phyloP scores from a whole-genome alignment of 2,888 invertebrate genomes.

The Tanypteryx hageni region DNA sequence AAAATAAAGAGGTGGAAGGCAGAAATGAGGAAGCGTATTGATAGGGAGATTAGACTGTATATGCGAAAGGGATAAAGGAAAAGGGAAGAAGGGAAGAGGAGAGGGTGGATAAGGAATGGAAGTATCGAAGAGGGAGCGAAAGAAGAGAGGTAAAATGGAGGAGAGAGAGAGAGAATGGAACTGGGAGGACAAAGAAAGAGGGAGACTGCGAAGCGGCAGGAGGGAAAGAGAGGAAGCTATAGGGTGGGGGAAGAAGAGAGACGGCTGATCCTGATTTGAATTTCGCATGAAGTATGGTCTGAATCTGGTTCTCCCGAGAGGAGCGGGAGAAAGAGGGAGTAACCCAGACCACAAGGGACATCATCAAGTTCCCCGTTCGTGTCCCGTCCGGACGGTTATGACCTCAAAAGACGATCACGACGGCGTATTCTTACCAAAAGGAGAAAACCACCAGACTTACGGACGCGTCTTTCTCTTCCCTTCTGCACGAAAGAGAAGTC shows the following conservation, averaged over 20 bases:
- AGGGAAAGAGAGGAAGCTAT: background rate
- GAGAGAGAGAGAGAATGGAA: too few species aligned
- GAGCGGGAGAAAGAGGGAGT: background rate
- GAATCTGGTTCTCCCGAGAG: background rate
- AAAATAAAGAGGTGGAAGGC: background rate
- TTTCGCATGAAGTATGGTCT: background rate
- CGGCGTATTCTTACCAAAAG: background rate
- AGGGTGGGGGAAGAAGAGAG: background rate
- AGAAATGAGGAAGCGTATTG: too few species aligned
- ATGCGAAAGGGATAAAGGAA: background rate
- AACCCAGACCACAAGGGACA: background rate
- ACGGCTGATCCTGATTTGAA: background rate
- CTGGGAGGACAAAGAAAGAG: too few species aligned
- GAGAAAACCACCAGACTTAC: background rate
- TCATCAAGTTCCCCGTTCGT: conserved; percentile 37
- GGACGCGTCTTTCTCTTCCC: background rate
- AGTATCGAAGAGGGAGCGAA: too few species aligned
- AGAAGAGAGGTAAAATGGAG: too few species aligned
- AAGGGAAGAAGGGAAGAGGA: too few species aligned
- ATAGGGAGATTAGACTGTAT: too few species aligned
- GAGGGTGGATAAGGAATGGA: too few species aligned
- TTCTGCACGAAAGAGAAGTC: background rate
- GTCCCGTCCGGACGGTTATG: conserved; percentile 31
- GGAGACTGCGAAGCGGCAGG: too few species aligned
- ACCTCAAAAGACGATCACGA: conserved; percentile 43